Conservation (phyloP, 2,113 vertebrate genomes). For the Talpa occidentalis region DNA sequence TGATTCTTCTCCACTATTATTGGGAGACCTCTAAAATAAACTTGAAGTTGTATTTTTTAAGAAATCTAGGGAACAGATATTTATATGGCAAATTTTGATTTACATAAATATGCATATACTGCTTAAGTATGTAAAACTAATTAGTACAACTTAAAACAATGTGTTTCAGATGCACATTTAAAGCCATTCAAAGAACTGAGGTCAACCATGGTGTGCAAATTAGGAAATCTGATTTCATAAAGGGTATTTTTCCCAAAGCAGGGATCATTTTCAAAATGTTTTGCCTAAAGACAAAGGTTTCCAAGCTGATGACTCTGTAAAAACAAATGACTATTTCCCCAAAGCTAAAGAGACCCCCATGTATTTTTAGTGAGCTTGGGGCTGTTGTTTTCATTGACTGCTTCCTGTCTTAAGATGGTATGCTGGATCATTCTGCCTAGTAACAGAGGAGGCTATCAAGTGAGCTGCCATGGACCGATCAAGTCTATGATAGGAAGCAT, state of each 20-base stretch:
- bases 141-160: conserved; percentile 61
- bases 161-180: conserved; percentile 54
- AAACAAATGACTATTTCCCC: not conserved
- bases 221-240: conserved; percentile 22
- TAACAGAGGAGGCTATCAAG: not conserved
- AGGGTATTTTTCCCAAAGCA: not conserved
- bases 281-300: not conserved
- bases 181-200: conserved; percentile 48
- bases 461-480: conserved; percentile 10
- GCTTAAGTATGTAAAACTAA: conserved; percentile 68
- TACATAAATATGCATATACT: conserved; percentile 72
- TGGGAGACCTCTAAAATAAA: not conserved
- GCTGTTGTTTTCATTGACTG: not conserved
- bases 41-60: conserved; percentile 32
- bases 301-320: conserved; percentile 13
- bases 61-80: conserved; percentile 38
- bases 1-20: not conserved
- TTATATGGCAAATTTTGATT: conserved; percentile 22
- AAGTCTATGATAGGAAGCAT: not conserved
- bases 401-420: not conserved
- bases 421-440: not conserved
- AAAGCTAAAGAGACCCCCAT: not conserved
- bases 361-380: not conserved
- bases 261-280: conserved; percentile 39
- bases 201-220: conserved; percentile 52